phyloP scores from a whole-genome alignment of 2,888 invertebrate genomes.

The Augochlorella aurata region DNA sequence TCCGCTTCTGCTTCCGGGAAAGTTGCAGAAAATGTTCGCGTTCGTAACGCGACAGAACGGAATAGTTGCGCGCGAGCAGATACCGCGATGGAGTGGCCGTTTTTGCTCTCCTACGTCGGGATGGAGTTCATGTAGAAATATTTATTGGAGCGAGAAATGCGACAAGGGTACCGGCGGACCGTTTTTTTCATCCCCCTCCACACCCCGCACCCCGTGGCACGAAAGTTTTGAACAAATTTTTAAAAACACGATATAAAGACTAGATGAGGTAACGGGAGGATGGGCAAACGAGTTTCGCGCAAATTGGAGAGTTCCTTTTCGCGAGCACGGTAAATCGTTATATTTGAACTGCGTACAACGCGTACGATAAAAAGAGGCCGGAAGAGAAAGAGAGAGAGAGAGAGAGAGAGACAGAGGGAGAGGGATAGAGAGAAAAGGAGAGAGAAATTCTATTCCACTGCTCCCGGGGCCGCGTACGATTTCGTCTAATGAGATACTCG shows the following conservation, averaged over 20 bases:
- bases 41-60: background rate
- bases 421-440: background rate
- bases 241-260: slow-evolving; percentile 60
- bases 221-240: slow-evolving; percentile 65
- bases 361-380: slow-evolving; percentile 13
- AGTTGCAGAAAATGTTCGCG: slow-evolving; percentile 8
- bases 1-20: background rate
- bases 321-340: slow-evolving; percentile 53
- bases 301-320: slow-evolving; percentile 69
- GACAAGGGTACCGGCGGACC: slow-evolving; percentile 37
- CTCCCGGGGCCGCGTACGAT: slow-evolving; percentile 28
- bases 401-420: background rate
- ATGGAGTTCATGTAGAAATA: slow-evolving; percentile 53
- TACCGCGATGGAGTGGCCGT: slow-evolving; percentile 18
- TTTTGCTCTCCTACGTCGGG: background rate
- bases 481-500: slow-evolving; percentile 47
- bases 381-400: background rate
- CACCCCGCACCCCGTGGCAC: background rate
- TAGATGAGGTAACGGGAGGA: slow-evolving; percentile 33
- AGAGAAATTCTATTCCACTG: slow-evolving; percentile 29
- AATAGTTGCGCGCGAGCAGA: background rate
- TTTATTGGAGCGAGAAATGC: slow-evolving; percentile 55
- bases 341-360: slow-evolving; percentile 46
- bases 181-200: slow-evolving; percentile 3
- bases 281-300: slow-evolving; percentile 50